phyloP scores from a whole-genome alignment of 2,797 vertebrate species.

The Linurgus olivaceus region DNA sequence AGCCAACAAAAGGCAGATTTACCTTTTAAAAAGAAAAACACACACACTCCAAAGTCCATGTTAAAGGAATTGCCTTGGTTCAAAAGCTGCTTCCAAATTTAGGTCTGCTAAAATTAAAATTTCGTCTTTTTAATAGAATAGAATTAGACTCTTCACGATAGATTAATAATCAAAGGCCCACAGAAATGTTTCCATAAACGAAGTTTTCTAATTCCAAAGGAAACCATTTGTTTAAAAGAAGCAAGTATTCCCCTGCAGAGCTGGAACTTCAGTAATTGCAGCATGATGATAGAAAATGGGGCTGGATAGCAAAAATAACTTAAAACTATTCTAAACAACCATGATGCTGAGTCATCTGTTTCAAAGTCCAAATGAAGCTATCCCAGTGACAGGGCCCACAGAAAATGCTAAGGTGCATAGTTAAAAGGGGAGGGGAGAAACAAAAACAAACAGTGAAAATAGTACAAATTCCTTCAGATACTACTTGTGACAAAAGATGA shows the following conservation, averaged over 20 bases:
- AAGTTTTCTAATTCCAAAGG: slow-evolving; percentile 27
- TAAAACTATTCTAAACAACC: slow-evolving; percentile 52
- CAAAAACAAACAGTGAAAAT: slow-evolving; percentile 65
- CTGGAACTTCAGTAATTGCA: slow-evolving; percentile 40
- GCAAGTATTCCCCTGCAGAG: slow-evolving; percentile 57
- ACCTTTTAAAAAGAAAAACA: not conserved
- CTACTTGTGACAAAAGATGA: slow-evolving; percentile 50
- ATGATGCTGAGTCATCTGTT: slow-evolving; percentile 51
- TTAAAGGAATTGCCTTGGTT: not conserved
- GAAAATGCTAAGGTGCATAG: slow-evolving; percentile 51
- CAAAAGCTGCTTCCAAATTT: not conserved
- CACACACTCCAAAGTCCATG: not conserved
- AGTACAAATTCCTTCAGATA: slow-evolving; percentile 56
- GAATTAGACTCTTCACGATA: slow-evolving; percentile 2
- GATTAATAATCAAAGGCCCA: slow-evolving; percentile 43
- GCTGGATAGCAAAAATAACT: slow-evolving; percentile 61
- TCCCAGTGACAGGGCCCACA: slow-evolving; percentile 34
- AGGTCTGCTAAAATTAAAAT: not conserved
- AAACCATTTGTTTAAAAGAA: slow-evolving; percentile 56
- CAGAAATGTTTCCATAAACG: slow-evolving; percentile 33
- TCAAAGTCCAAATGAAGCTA: slow-evolving; percentile 58
- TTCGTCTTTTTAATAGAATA: not conserved
- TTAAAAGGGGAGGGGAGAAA: slow-evolving; percentile 59
- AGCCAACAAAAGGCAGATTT: not conserved
- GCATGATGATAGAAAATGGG: slow-evolving; percentile 50